phyloP scores from a whole-genome alignment of 2,113 vertebrate genomes.

The Mandrillus leucophaeus region DNA sequence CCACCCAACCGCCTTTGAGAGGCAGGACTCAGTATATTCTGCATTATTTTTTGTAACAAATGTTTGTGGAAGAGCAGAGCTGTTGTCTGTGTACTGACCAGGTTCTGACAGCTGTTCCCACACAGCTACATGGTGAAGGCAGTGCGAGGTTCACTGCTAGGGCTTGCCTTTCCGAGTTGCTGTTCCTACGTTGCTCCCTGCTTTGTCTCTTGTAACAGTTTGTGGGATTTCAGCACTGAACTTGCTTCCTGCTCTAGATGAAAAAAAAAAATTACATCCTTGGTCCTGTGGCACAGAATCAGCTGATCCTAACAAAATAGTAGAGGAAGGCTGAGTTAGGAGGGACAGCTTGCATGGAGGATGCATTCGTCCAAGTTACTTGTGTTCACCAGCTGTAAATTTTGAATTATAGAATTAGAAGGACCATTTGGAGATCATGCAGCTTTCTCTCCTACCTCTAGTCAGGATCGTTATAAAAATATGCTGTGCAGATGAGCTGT shows the following conservation, averaged over 20 bases:
- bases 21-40: background rate
- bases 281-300: background rate
- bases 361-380: background rate
- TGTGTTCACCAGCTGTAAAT: background rate
- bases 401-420: background rate
- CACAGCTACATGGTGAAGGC: background rate
- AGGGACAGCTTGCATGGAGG: too few species aligned
- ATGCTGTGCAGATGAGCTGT: background rate
- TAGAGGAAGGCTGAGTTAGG: background rate
- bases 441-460: background rate
- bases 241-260: background rate
- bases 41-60: background rate
- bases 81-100: background rate
- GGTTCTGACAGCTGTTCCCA: background rate
- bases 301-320: background rate
- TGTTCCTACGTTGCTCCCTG: background rate
- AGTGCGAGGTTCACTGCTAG: accelerated
- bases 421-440: background rate
- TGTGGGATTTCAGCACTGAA: background rate
- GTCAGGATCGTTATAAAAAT: background rate
- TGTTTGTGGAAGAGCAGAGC: background rate
- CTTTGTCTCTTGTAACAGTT: background rate
- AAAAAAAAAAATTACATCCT: background rate
- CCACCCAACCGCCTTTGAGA: background rate
- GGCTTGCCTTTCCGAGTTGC: background rate